Evolutionary conservation across 2,888 invertebrate genomes (phyloP).

Genomic region (Cephus nigrinus): DNA sequence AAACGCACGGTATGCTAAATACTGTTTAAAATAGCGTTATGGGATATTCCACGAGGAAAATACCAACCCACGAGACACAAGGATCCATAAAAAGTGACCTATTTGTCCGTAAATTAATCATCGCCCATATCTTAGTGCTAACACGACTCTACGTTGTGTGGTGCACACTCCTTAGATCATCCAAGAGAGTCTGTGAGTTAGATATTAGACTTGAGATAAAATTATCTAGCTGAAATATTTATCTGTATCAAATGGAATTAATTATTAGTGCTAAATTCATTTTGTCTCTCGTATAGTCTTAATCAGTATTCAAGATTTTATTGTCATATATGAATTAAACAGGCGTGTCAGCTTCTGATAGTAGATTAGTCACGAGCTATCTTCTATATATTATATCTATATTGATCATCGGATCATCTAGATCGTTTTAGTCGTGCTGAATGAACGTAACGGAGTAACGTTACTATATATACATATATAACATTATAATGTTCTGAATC

Average conservation of each 20-base stretch:
- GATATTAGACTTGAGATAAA: background rate
- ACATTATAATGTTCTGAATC: background rate
- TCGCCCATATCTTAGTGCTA: background rate
- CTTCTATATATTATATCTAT: background rate
- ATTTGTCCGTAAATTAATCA: background rate
- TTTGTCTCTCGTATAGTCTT: background rate
- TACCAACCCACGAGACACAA: background rate
- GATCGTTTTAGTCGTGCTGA: background rate
- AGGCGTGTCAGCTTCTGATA: background rate
- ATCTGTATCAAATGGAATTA: background rate
- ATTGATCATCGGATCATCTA: background rate
- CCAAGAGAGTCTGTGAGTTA: background rate
- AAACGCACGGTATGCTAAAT: background rate
- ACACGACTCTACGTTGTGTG: background rate
- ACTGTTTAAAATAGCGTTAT: background rate
- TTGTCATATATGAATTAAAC: background rate
- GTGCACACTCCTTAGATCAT: background rate
- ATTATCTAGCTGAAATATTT: background rate
- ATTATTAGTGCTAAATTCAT: background rate
- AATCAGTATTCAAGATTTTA: background rate
- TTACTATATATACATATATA: background rate
- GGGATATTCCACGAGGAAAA: background rate
- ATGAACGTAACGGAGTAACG: background rate
- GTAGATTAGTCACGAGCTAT: background rate
- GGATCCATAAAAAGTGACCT: background rate